Evolutionary conservation across 2,113 vertebrate genomes (phyloP), one percentile per base, ranked within the genome.

Genomic region (Xenotilapia flavipinnis): DNA sequence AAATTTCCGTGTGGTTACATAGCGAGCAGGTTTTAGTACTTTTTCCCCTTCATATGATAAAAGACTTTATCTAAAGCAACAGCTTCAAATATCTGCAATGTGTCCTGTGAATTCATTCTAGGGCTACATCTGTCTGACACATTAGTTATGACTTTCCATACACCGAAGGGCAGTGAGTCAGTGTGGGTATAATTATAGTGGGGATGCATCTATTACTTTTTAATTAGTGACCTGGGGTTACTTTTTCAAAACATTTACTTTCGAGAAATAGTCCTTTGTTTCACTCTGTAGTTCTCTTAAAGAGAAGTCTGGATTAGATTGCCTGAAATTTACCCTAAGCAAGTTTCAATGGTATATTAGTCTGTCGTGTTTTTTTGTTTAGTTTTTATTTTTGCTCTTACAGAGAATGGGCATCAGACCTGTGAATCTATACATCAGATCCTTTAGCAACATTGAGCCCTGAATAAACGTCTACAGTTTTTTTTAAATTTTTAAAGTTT

Each of bases 181-280:
- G 38, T 84, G 47, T 79, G 77, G 33, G 51, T 91, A 81, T 94
- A 92, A 94, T 94, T 92, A 93, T 90, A 91, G 89, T 84, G 56
- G 83, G 54, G 62, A 81, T 91, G 89, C 89, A 84, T 90, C 83
- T 87, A 81, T 91, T 92, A 79, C 82, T 86, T 93, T 92, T 87
- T 92, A 91, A 93, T 94, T 91, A 60, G 81, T 81, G 86, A 94
- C 91, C 88, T 82, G 60, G 23, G 83, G 86, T 84, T 36, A 92
- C 75, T 82, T 85, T 84, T 79, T 90, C 51, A 31, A 91, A 91
- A 90, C 49, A 83, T 75, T 91, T 80, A 79, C 58, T 89, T 80
- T 65, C 3, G 4, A 77, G 60, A 83, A 62, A 9, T 3, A 17
- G 21, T 47, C 17, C 88, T 88, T 87, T 89, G 60, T 87, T 90